Base-by-base conservation (phyloP, 2,888 invertebrate species). In the Xestoiulus laeticollis region DNA sequence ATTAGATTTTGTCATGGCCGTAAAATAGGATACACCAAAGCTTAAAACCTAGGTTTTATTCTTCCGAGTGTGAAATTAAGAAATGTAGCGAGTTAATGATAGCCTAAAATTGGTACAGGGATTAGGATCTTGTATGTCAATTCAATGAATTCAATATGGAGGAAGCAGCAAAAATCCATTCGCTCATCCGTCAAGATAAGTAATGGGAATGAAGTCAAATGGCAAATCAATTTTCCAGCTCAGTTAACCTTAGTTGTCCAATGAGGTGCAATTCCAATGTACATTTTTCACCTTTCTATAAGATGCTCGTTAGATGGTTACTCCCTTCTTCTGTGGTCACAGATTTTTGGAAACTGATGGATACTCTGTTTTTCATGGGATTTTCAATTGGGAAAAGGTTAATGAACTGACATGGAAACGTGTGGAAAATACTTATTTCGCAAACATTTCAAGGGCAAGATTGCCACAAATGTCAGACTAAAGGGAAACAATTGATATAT, bases 191-290 rank as follows among this genome's bases (percentile, higher is more conserved):
- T 59, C 59, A 59, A 59, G 59, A 59, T 59, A 59, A 59, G 59
- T 59, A 59, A 59, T 59, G 59, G 59, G 59, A 59, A 59, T 59
- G n/a, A 59, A 59, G 59, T 59, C 59, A 59, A 59, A 59, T 59
- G 59, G 59, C 59, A 59, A 59, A 59, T 59, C 59, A 59, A 59
- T 59, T 59, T 59, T 59, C 59, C 59, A 59, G 22, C 59, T 59
- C 59, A 59, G 59, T 59, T 59, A 12, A 22, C 22, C 22, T 59
- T 59, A 59, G n/a, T 59, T 59, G 22, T 59, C 22, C 59, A 5
- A 59, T 59, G 59, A 59, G 59, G 59, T 59, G 59, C 59, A 22
- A 59, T 59, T 59, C 59, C 59, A 59, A 59, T 22, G 59, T 22
- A 59, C 59, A 59, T 59, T 59, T 44, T 59, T 22, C 59, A 59